These are phyloP conservation scores for Drosophila atroscutellata DNA, from an alignment of 2,888 invertebrate genomes.

Conservation along the genomic window DNA sequence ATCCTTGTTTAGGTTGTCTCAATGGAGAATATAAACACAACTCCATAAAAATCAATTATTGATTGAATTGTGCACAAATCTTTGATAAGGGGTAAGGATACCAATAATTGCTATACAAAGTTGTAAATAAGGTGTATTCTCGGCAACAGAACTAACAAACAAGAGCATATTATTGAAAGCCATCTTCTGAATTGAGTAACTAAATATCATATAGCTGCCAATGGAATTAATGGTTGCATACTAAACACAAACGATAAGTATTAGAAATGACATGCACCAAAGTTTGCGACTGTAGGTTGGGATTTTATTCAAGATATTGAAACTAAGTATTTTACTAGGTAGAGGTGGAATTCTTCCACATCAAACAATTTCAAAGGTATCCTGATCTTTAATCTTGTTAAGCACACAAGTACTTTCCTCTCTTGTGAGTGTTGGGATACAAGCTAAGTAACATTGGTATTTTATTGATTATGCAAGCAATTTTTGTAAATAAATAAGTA, in stretches of 20 bases:
- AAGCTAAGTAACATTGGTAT: slow-evolving; percentile 1
- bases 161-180: neutral
- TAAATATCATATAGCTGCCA: slow-evolving; percentile 18
- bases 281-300: slow-evolving; percentile 9
- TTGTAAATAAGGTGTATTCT: neutral
- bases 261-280: slow-evolving; percentile 9
- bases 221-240: slow-evolving; percentile 11
- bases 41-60: too few species aligned
- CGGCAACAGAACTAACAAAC: neutral
- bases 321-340: slow-evolving; percentile 12
- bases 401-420: neutral
- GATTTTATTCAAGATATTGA: slow-evolving; percentile 17
- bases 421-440: slow-evolving; percentile 1
- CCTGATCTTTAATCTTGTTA: slow-evolving; percentile 8
- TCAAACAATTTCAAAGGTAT: neutral
- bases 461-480: slow-evolving; percentile 13
- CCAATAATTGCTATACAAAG: neutral
- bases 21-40: too few species aligned
- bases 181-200: neutral
- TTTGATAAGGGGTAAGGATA: neutral
- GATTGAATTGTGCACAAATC: too few species aligned
- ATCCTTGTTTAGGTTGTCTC: too few species aligned
- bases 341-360: slow-evolving; percentile 5
- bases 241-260: slow-evolving; percentile 3
- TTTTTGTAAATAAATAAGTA: slow-evolving; percentile 39